Base-by-base conservation (phyloP, 1,140 invertebrate genomes). In the Aphelenchoides fujianensis region DNA sequence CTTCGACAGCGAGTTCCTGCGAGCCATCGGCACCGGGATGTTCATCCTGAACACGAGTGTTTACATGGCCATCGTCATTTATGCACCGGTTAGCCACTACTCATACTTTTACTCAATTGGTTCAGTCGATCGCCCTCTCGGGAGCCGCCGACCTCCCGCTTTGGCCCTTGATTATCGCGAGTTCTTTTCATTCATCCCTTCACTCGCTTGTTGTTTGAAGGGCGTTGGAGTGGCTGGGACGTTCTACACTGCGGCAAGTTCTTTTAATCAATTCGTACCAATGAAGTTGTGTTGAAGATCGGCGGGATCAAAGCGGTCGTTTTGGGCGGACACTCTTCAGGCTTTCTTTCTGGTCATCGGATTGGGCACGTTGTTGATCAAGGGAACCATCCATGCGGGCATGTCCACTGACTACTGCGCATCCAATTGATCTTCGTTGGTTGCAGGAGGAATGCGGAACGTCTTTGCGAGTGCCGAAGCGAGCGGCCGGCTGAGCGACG, bases 21-120 rank as follows among this genome's bases (percentile, higher is more conserved):
- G 82, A 23, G 67, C 73, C 27, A 69, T 79, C 16, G 82, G 81
- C 31, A 84, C 81, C 16, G 19, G 81, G n/a, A 57, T 84, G 9
- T 82, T 82, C 48, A 67, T 82, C 5, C 48, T 77, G 3, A 83
- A 83, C 68, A 84, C 82, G 5, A 61, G 82, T 2, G 61, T 84
- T 34, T 82, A 82, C 37, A 82, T 82, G 77, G 79, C 80, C 28
- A 70, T 82, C 16, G 77, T 79, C 23, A 71, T 79, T 12, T 79
- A 79, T 55, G 77, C 70, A 3, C 72, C 72, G 16, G 59, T 35
- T 23, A 52, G 41, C 23, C 41, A 48, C 23, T 16, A 48, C 23
- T 16, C n/a, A n/a, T 48, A 48, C 41, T 12, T 27, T 30, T 69
- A 31, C 19, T 16, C 35, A 77, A 12, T 75, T 75, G 31, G 37